A percentile compares a stretch with the other conserved stretches of the same genome.
Conservation (phyloP, 2,113 vertebrate species). For the Larimichthys polyactis region DNA sequence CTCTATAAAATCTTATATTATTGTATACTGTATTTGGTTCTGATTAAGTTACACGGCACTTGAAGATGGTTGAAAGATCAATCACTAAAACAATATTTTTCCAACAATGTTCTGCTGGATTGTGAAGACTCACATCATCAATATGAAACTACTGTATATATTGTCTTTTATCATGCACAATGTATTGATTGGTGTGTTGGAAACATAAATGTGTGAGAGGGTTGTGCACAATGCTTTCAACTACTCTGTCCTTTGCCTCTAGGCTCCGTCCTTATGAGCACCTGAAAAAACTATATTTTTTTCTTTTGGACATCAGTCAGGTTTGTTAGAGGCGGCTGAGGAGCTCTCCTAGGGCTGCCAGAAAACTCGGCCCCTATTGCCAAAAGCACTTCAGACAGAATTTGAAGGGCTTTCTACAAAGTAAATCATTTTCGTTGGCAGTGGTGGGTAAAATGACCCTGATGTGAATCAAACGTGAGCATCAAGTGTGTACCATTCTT, state of each 20-base stretch:
- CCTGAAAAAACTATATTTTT: conserved; percentile 14
- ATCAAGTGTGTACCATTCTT: conserved; percentile 30
- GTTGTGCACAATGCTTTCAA: conserved; percentile 20
- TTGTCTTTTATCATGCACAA: neutral
- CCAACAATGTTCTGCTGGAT: neutral
- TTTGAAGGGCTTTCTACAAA: conserved; percentile 36
- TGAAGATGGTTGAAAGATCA: neutral
- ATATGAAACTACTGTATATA: neutral
- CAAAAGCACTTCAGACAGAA: conserved; percentile 56
- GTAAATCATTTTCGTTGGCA: conserved; percentile 45
- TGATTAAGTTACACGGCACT: conserved; percentile 2
- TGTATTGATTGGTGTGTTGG: neutral
- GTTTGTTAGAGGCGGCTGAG: conserved; percentile 27
- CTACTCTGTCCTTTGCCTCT: conserved; percentile 6
- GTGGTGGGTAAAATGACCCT: neutral
- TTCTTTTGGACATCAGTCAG: conserved; percentile 43
- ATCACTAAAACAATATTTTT: neutral
- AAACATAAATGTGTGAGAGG: neutral
- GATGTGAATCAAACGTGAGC: conserved; percentile 29
- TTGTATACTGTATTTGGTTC: neutral
- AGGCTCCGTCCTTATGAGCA: neutral
- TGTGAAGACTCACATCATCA: neutral
- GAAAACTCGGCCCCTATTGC: conserved; percentile 28
- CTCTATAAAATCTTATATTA: neutral
- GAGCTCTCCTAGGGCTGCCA: conserved; percentile 21